Evolutionary conservation across 2,797 vertebrate genomes (phyloP).

Genomic region (Cichlasoma orientale): DNA sequence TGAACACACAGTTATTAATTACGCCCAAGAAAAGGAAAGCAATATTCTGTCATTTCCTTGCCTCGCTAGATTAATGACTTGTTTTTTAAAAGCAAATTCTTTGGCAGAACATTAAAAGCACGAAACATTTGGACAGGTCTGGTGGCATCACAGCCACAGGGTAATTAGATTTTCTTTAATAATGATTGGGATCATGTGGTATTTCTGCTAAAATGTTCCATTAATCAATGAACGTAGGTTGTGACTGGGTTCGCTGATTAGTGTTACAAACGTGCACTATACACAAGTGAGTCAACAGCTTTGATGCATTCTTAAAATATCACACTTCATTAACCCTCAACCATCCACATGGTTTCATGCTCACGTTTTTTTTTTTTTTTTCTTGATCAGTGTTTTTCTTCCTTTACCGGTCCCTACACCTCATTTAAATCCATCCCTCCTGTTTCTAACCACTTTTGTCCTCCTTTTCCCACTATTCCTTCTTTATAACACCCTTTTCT

Average conservation of each 20-base stretch:
- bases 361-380: not conserved
- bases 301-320: slow-evolving; percentile 1
- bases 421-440: not conserved
- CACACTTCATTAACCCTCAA: not conserved
- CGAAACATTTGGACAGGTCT: slow-evolving; percentile 47
- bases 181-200: slow-evolving; percentile 51
- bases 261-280: not conserved
- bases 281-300: slow-evolving; percentile 28
- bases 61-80: slow-evolving; percentile 50
- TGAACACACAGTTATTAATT: slow-evolving; percentile 66
- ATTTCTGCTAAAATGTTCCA: slow-evolving; percentile 29
- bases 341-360: not conserved
- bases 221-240: slow-evolving; percentile 39
- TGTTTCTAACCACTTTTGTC: not conserved
- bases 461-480: not conserved
- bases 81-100: slow-evolving; percentile 33
- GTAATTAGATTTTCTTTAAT: slow-evolving; percentile 54
- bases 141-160: slow-evolving; percentile 30
- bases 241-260: slow-evolving; percentile 51
- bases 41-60: slow-evolving; percentile 19
- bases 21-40: slow-evolving; percentile 45
- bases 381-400: not conserved
- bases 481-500: not conserved
- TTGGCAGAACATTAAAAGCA: slow-evolving; percentile 26
- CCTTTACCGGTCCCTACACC: not conserved